Percentiles rank a stretch among this genome's conserved stretches.
These are phyloP conservation scores for Allophyes oxyacanthae DNA, from an alignment of 2,888 invertebrate species.

Conservation along the genomic window DNA sequence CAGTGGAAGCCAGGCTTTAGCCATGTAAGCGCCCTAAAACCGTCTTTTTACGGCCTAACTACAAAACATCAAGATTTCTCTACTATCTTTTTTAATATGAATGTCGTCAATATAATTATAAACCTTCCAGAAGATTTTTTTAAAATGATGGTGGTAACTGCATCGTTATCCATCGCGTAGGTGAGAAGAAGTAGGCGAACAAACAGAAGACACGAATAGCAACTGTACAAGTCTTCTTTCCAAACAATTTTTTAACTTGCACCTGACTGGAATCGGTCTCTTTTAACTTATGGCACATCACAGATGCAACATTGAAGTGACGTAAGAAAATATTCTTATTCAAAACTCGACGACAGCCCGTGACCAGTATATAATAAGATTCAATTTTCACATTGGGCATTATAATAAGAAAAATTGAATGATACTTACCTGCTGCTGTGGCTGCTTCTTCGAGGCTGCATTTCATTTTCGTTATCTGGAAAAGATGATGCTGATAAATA, in stretches of 20 bases:
- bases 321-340: conserved; percentile 82
- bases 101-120: too few species aligned
- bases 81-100: too few species aligned
- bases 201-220: too few species aligned
- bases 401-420: conserved; percentile 52
- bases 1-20: too few species aligned
- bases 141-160: too few species aligned
- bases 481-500: background rate
- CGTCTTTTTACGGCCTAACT: too few species aligned
- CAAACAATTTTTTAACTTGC: background rate
- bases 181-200: too few species aligned
- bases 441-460: background rate
- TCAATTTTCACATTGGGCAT: conserved; percentile 62
- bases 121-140: too few species aligned
- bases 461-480: conserved; percentile 1
- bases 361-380: conserved; percentile 74
- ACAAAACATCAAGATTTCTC: too few species aligned
- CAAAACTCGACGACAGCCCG: conserved; percentile 77
- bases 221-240: too few species aligned
- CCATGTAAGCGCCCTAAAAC: too few species aligned
- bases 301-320: conserved; percentile 49
- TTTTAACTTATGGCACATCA: conserved; percentile 49
- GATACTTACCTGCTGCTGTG: conserved; percentile 8
- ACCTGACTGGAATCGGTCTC: conserved; percentile 15
- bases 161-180: too few species aligned